Evolutionary conservation across 2,888 invertebrate species (phyloP), one percentile per base, ranked within the genome.

Genomic region (Desoria tigrina): DNA sequence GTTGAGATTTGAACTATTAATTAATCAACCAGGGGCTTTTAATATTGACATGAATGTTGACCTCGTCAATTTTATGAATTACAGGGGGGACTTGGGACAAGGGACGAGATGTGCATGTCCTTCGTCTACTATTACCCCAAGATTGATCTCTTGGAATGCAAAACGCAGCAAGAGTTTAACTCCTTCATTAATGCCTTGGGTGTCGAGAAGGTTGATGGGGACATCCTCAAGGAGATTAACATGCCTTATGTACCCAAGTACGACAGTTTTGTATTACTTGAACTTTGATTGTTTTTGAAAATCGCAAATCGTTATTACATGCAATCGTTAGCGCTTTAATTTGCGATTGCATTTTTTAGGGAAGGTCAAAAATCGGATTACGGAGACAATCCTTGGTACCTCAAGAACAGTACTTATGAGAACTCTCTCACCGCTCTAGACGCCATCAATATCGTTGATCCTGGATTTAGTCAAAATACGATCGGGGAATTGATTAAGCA

Each of bases 71-170:
- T 16, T 45, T 21, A 9, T 49, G 57, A 32, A 42, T 45, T 42
- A 3, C 62, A 78, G 79, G 92, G 92, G 2, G 91, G 91, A 16
- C 89, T 90, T 79, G 89, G 91, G 0, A 90, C 90, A 0, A 85
- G 86, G 63, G 90, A 92, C 81, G 93, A 93, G 81, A 92, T 92
- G 90, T 93, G 93, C 76, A 81, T 92, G 3, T 89, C 91, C 0
- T 92, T 92, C 78, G 83, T 92, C 0, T 81, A 90, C 4, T 91
- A 93, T 80, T 93, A 93, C n/a, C 79, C 93, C 93, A 0, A 32
- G 32, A 32, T n/a, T n/a, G 89, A 89, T 0, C 86, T 88, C 57
- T 81, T 92, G 4, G 88, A 90, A 0, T 93, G 93, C 78, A 90
- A 89, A 78, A 91, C 90, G 21, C 90, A 91, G 87, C 89, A 90